A percentile compares a stretch with the other conserved stretches of the same genome.
phyloP scores from a whole-genome alignment of 2,888 invertebrate genomes.

The Oligia strigilis region DNA sequence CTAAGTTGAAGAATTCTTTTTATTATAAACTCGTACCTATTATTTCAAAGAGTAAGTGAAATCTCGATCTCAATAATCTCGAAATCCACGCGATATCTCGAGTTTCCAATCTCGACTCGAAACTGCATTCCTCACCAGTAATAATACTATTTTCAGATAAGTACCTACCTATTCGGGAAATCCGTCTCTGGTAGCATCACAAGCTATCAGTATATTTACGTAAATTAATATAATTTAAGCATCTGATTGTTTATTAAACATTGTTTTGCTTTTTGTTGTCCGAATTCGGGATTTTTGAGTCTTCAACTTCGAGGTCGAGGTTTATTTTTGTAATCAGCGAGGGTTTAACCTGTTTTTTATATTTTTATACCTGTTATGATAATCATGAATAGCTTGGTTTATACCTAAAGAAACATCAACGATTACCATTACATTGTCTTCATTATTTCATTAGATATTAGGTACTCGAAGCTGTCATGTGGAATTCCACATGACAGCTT shows the following conservation, averaged over 20 bases:
- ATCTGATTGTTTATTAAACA: not conserved
- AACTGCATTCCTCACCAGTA: not conserved
- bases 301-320: not conserved
- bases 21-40: too few species aligned
- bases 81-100: too few species aligned
- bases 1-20: too few species aligned
- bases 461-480: not conserved
- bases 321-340: not conserved
- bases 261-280: not conserved
- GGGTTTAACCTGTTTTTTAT: constrained; percentile 10
- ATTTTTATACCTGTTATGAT: not conserved
- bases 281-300: constrained; percentile 1
- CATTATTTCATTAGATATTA: not conserved
- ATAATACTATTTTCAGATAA: too few species aligned
- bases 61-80: too few species aligned
- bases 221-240: constrained; percentile 4
- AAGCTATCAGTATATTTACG: not conserved
- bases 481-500: too few species aligned
- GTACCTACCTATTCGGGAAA: too few species aligned
- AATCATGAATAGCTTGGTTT: not conserved
- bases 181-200: too few species aligned
- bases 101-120: too few species aligned
- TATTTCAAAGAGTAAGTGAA: too few species aligned
- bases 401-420: not conserved
- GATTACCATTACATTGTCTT: not conserved